phyloP scores from a whole-genome alignment of 2,888 invertebrate species.

The Odontomyia ornata region DNA sequence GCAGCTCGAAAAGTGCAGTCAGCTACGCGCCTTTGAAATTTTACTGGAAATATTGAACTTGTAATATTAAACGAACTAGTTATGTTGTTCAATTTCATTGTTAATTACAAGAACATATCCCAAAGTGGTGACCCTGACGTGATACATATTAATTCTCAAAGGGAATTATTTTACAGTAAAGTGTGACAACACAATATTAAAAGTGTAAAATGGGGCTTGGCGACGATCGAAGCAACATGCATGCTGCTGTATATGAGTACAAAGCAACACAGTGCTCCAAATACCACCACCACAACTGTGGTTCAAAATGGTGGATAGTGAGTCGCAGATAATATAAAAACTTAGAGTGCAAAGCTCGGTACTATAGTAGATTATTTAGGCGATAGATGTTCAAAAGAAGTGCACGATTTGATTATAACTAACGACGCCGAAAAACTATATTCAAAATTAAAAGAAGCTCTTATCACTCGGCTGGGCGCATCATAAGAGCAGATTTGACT shows the following conservation, averaged over 20 bases:
- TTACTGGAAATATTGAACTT: too few relatives aligned
- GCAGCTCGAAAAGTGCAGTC: too few relatives aligned
- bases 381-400: not conserved
- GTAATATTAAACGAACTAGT: too few relatives aligned
- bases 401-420: not conserved
- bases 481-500: not conserved
- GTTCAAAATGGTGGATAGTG: not conserved
- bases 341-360: not conserved
- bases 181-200: too few relatives aligned
- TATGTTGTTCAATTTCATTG: too few relatives aligned
- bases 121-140: too few relatives aligned
- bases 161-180: too few relatives aligned
- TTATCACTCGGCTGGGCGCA: not conserved
- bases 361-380: not conserved
- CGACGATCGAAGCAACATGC: too few relatives aligned
- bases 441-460: not conserved
- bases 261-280: not conserved
- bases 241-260: not conserved
- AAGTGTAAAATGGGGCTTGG: too few relatives aligned
- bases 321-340: not conserved
- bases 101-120: too few relatives aligned
- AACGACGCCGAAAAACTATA: not conserved
- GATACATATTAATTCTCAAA: too few relatives aligned
- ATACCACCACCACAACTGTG: not conserved
- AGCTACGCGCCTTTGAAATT: too few relatives aligned